Percentiles rank a stretch among this genome's conserved stretches.
phyloP scores from a whole-genome alignment of 2,888 invertebrate species.

The Catocala nupta region DNA sequence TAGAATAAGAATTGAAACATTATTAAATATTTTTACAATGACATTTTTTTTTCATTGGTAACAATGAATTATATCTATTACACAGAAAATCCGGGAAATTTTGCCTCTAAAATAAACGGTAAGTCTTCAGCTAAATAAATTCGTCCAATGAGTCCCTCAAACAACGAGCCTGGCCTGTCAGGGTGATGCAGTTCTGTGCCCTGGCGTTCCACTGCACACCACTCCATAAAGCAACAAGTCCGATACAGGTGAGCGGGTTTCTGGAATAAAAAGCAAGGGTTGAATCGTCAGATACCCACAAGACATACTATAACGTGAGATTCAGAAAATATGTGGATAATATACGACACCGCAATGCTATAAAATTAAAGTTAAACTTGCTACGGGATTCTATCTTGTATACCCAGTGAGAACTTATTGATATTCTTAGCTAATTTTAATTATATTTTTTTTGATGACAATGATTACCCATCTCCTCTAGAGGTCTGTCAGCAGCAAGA shows the following conservation, averaged over 20 bases:
- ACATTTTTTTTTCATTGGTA: constrained; percentile 17
- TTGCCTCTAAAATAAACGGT: constrained; percentile 88
- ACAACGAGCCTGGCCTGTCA: constrained; percentile 94
- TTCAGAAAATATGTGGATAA: no score
- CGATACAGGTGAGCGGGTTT: constrained; percentile 91
- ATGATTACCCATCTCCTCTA: no score
- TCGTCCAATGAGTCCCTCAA: constrained; percentile 94
- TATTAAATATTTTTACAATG: constrained; percentile 63
- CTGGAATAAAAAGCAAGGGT: constrained; percentile 64
- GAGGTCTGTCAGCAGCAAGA: no score
- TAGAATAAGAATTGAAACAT: constrained; percentile 45
- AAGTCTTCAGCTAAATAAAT: constrained; percentile 92
- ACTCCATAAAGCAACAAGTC: constrained; percentile 93
- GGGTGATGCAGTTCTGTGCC: constrained; percentile 91
- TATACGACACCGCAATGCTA: no score
- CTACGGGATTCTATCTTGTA: no score
- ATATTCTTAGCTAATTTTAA: no score
- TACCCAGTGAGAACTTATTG: no score
- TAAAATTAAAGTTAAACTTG: no score
- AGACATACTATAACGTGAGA: no score
- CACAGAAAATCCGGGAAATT: constrained; percentile 91
- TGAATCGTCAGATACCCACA: no score
- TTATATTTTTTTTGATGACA: no score
- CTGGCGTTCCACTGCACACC: constrained; percentile 91
- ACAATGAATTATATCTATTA: constrained; percentile 51